Evolutionary conservation across 1,140 invertebrate genomes (phyloP).

Genomic region (Battus philenor): DNA sequence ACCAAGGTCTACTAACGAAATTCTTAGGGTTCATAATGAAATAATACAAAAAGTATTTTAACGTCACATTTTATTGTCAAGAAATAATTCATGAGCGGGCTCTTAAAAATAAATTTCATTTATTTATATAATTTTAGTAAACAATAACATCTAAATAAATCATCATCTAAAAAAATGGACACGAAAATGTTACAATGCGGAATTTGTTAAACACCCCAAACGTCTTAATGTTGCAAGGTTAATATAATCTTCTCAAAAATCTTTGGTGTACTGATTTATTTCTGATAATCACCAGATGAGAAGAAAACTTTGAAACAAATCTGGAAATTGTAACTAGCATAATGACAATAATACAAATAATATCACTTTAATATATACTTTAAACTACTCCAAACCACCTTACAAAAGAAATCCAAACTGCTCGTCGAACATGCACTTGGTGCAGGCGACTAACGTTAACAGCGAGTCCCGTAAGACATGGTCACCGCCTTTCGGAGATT

Average conservation of each 20-base stretch:
- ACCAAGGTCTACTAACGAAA: too few species aligned
- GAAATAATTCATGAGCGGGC: constrained; percentile 10
- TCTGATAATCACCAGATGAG: constrained; percentile 18
- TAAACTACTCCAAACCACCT: constrained; percentile 28
- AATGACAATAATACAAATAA: constrained; percentile 50
- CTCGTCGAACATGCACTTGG: constrained; percentile 30
- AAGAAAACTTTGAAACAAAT: constrained; percentile 13
- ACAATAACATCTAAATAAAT: constrained; percentile 15
- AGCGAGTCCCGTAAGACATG: constrained; percentile 35
- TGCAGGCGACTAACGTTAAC: constrained; percentile 20
- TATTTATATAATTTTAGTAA: constrained; percentile 12
- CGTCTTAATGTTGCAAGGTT: constrained; percentile 9
- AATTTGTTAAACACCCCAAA: constrained; percentile 9
- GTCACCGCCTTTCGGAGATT: too few species aligned
- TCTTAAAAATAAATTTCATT: constrained; percentile 12
- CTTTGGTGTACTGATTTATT: constrained; percentile 27
- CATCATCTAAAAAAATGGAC: too few species aligned
- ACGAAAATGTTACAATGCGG: constrained; percentile 7
- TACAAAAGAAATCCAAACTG: constrained; percentile 25
- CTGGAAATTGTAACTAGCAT: constrained; percentile 22
- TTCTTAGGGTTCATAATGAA: not conserved
- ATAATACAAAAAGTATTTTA: constrained; percentile 7
- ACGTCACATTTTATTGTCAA: constrained; percentile 14
- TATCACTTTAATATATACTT: constrained; percentile 45
- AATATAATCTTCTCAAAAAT: constrained; percentile 17